These are phyloP conservation scores for Chloroclystis v-ata DNA, from an alignment of 2,888 invertebrate genomes.

Conservation along the genomic window DNA sequence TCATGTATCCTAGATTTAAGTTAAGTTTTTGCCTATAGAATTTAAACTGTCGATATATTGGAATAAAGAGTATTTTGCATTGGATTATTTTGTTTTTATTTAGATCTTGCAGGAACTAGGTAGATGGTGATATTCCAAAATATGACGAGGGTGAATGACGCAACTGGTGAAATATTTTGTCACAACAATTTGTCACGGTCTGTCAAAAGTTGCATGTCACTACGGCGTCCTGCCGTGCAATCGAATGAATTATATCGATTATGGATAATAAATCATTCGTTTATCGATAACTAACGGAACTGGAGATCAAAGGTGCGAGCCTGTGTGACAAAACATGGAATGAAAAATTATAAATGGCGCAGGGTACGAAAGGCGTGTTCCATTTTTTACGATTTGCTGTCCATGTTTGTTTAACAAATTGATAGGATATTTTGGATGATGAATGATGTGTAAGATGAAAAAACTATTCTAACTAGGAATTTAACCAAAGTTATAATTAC, in stretches of 20 bases:
- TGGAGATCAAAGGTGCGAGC: slow-evolving; percentile 59
- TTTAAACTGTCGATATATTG: slow-evolving; percentile 10
- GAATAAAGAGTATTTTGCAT: slow-evolving; percentile 8
- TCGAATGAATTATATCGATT: slow-evolving; percentile 70
- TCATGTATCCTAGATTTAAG: slow-evolving; percentile 26
- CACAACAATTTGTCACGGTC: slow-evolving; percentile 75
- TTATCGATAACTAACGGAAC: slow-evolving; percentile 68
- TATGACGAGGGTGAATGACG: slow-evolving; percentile 58
- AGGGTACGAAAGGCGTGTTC: slow-evolving; percentile 30
- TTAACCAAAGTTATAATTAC: too few relatives aligned
- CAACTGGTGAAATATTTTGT: slow-evolving; percentile 78
- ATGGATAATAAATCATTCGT: slow-evolving; percentile 64
- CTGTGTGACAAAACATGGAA: slow-evolving; percentile 60
- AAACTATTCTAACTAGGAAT: too few relatives aligned
- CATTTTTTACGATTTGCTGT: slow-evolving; percentile 41
- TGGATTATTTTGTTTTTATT: slow-evolving; percentile 1
- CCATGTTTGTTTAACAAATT: slow-evolving; percentile 59
- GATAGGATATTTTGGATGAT: slow-evolving; percentile 31
- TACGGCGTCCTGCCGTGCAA: slow-evolving; percentile 56
- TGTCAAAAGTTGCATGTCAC: slow-evolving; percentile 69
- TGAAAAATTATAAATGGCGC: slow-evolving; percentile 37
- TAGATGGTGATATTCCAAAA: slow-evolving; percentile 28
- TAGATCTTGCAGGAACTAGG: slow-evolving; percentile 6
- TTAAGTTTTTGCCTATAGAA: slow-evolving; percentile 10
- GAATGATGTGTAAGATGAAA: too few relatives aligned